phyloP scores from a whole-genome alignment of 2,113 vertebrate genomes.

The Eclectus roratus region DNA sequence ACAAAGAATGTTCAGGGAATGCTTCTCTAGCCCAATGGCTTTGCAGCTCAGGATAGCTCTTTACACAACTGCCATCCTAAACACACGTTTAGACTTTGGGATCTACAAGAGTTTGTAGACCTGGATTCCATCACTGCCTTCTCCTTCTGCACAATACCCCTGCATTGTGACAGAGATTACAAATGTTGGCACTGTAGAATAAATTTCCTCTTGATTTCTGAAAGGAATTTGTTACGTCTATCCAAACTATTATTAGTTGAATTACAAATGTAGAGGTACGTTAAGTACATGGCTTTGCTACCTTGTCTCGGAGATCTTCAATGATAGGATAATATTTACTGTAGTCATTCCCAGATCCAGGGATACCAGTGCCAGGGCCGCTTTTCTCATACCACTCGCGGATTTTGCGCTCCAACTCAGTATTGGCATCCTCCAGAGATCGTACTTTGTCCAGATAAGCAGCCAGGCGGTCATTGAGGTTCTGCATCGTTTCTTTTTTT shows the following conservation, averaged over 20 bases:
- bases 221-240: not conserved
- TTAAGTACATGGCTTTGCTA: slow-evolving; percentile 2
- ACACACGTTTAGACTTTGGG: not conserved
- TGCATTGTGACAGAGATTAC: not conserved
- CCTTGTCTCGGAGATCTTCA: slow-evolving; percentile 77
- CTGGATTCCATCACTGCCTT: not conserved
- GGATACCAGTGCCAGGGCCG: slow-evolving; percentile 53
- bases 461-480: slow-evolving; percentile 80
- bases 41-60: not conserved
- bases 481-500: slow-evolving; percentile 81
- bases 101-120: not conserved
- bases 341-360: slow-evolving; percentile 60
- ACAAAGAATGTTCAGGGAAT: not conserved
- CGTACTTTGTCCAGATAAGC: slow-evolving; percentile 78
- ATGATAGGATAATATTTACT: slow-evolving; percentile 71
- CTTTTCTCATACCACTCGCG: slow-evolving; percentile 80
- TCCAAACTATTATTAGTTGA: not conserved
- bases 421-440: slow-evolving; percentile 74
- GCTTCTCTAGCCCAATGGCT: not conserved
- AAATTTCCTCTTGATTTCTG: not conserved
- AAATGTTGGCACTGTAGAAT: rapidly evolving
- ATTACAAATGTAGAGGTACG: not conserved
- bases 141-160: not conserved
- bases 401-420: slow-evolving; percentile 77
- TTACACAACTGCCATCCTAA: not conserved